Evolutionary conservation across 1,140 invertebrate species (phyloP), one percentile per base, ranked within the genome.

Genomic region (Aphelenchoides avenae): DNA sequence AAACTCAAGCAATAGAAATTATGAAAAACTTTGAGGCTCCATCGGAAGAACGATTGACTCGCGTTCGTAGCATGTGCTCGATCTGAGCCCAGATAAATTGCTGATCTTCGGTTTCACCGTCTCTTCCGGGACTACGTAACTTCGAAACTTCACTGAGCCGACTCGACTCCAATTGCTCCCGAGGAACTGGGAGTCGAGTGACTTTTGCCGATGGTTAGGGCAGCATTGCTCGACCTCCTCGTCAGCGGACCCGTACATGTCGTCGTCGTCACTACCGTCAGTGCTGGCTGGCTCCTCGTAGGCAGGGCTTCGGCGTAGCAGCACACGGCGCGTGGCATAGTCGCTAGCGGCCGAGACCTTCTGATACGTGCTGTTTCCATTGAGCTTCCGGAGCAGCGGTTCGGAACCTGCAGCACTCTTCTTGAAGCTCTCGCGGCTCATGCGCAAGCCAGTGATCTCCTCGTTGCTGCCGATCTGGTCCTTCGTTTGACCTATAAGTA

Each of bases 61-160:
- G 11, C 41, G 56, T 37, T 66, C 63, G 37, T 55, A 66, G n/a
- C 52, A 48, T 5, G 64, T 66, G 57, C 48, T 63, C 26, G 63
- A 66, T 22, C 64, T 55, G 18, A 66, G 30, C 33, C 46, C 60
- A 27, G 52, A 52, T 13, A 64, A 36, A 1, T 41, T 57, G 6
- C 60, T 64, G 18, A 63, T 27, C 49, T 63, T 63, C 22, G 34
- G 60, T 41, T 51, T 51, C 31, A 51, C 57, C 20, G 29, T 29
- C 58, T 46, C 22, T 18, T 52, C 37, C 15, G 6, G 9, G 9
- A 37, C 29, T 15, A 55, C 57, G 41, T 61, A 61, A 5, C 41
- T 62, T 6, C 57, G 30, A 46, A 59, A 59, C 46, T 60, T 61
- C 9, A 59, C 43, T 15, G 29, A 27, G n/a, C 18, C 58, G 13